Base-by-base conservation (phyloP, 2,113 vertebrate species). In the Hirundichthys speculiger region DNA sequence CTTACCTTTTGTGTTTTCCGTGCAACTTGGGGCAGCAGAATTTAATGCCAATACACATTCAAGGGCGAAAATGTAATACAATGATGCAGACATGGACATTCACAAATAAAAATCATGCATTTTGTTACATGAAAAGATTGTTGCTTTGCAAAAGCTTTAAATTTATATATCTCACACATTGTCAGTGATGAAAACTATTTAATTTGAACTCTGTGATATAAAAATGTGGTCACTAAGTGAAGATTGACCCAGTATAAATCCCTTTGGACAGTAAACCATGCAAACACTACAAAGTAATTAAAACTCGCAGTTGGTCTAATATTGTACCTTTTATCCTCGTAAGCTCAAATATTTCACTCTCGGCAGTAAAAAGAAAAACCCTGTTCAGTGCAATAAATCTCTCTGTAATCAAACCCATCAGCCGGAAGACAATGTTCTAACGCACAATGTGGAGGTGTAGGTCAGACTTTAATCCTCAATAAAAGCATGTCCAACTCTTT, bases 1-100 rank as follows among this genome's bases (percentile, higher is more conserved):
- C 64, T 83, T 69, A 77, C 20, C 64, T 13, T 25, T 30, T 16
- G 30, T 68, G 30, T 62, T 60, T 43, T 52, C 59, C 60, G 52
- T 30, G 54, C 27, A 53, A 18, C 16, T 58, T 20, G 42, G 30
- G 56, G 48, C 34, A 24, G 24, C 25, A 16, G 38, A 14, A 56
- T n/a, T 5, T n/a, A 11, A 43, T 61, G 49, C 48, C 11, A 42
- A 43, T 21, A 3, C 30, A 7, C 34, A 52, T 64, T 69, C 62
- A 71, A 58, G 47, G 62, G 19, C 40, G 7, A 68, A 60, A 73
- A 38, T 46, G 14, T 45, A 19, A 51, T 34, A n/a, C 43, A 58
- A 13, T 45, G 14, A 13, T 30, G 10, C 12, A 53, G 57, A 30
- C 47, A 66, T 10, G 3, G n/a, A 56, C 2, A 6, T 19, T 40